Percentiles rank a stretch among this genome's conserved stretches.
Conservation (phyloP, 2,113 vertebrate genomes). For the Sinocyclocheilus anshuiensis region DNA sequence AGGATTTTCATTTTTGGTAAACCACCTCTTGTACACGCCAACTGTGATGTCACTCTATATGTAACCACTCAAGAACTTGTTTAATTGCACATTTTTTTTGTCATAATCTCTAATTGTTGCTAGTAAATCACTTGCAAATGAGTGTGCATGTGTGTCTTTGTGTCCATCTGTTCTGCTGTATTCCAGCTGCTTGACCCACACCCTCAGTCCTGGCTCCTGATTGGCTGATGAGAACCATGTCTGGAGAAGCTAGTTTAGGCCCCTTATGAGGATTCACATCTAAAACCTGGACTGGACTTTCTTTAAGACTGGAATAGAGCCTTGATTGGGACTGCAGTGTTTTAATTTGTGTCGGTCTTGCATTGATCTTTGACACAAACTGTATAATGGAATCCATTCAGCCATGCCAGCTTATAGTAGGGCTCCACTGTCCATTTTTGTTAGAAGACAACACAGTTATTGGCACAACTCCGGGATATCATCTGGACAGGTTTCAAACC, state of each 20-base stretch:
- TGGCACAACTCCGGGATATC: not conserved
- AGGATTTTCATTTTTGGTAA: not conserved
- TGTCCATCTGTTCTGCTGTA: constrained; percentile 62
- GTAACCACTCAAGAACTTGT: not conserved
- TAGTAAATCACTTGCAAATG: constrained; percentile 27
- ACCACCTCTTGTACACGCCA: not conserved
- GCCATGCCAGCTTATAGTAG: not conserved
- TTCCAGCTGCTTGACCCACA: constrained; percentile 65
- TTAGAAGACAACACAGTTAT: not conserved
- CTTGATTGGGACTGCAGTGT: not conserved
- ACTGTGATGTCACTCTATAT: not conserved
- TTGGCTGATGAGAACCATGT: constrained; percentile 63
- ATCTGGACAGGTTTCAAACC: constrained; percentile 6
- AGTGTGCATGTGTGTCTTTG: constrained; percentile 50
- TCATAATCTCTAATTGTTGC: not conserved
- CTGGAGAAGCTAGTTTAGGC: constrained; percentile 52
- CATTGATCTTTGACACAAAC: not conserved
- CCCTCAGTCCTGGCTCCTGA: constrained; percentile 55
- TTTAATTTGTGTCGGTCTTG: not conserved
- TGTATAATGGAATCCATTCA: not conserved
- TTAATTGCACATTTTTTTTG: not conserved
- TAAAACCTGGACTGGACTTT: constrained; percentile 44
- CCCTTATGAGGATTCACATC: not conserved
- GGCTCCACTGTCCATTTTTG: not conserved
- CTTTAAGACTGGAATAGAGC: not conserved